phyloP scores from a whole-genome alignment of 1,140 invertebrate genomes.

The Carcinoscorpius rotundicauda region DNA sequence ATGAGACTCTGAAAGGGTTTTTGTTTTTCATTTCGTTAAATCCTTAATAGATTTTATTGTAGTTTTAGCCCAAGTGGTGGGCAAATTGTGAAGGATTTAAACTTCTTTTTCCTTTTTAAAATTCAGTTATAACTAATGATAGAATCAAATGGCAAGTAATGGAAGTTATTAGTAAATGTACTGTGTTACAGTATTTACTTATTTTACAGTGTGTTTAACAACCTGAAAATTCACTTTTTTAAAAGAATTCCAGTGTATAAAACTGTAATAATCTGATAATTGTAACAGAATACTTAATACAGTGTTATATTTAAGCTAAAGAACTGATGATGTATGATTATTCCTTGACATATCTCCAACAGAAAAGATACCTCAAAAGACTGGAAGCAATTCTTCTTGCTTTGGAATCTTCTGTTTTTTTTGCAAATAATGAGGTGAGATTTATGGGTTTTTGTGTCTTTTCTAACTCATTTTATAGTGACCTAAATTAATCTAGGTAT shows the following conservation, averaged over 20 bases:
- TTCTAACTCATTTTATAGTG: background rate
- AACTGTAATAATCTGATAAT: background rate
- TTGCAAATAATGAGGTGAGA: slow-evolving; percentile 66
- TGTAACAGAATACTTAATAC: background rate
- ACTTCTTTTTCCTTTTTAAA: too few relatives aligned
- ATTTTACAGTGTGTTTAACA: too few relatives aligned
- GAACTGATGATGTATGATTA: background rate
- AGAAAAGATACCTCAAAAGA: slow-evolving; percentile 70
- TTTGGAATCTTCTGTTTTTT: slow-evolving; percentile 72
- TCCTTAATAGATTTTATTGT: too few relatives aligned
- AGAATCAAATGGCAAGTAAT: too few relatives aligned
- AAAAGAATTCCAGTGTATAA: background rate
- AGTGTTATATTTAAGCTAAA: background rate
- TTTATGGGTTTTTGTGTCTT: slow-evolving; percentile 1
- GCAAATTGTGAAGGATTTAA: too few relatives aligned
- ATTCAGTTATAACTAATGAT: too few relatives aligned
- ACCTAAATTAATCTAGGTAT: background rate
- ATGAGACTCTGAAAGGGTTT: too few relatives aligned
- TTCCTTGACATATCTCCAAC: slow-evolving; percentile 31
- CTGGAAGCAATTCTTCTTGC: slow-evolving; percentile 68
- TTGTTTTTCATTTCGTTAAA: too few relatives aligned
- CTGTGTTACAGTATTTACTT: too few relatives aligned
- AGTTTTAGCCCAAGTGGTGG: too few relatives aligned
- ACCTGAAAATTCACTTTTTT: too few relatives aligned
- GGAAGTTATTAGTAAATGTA: too few relatives aligned